Percentiles rank a stretch among this genome's conserved stretches.
Conservation (phyloP, 2,888 invertebrate species). For the Volucella inanis region DNA sequence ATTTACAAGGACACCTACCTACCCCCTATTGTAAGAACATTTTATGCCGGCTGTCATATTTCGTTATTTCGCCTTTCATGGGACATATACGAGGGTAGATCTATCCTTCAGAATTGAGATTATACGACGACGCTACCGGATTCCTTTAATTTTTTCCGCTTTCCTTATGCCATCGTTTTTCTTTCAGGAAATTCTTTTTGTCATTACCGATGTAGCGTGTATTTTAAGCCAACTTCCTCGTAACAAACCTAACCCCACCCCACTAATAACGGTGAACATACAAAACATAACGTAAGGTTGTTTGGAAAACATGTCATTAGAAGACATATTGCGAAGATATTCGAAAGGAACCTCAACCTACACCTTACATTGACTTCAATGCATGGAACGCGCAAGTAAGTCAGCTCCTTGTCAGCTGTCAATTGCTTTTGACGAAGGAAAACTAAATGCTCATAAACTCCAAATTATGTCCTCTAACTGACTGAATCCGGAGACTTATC, state of each 20-base stretch:
- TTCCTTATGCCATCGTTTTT: slow-evolving; percentile 37
- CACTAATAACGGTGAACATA: background rate
- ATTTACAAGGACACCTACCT: slow-evolving; percentile 22
- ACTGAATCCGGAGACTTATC: background rate
- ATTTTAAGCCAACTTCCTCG: background rate
- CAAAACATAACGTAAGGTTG: slow-evolving; percentile 16
- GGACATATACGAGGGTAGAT: slow-evolving; percentile 23
- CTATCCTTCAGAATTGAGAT: slow-evolving; percentile 11
- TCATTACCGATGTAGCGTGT: slow-evolving; percentile 21
- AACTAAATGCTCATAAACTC: slow-evolving; percentile 56
- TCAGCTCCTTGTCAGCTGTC: slow-evolving; percentile 43
- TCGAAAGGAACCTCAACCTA: slow-evolving; percentile 41
- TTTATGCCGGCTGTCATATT: slow-evolving; percentile 26
- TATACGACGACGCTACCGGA: slow-evolving; percentile 18
- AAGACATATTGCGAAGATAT: slow-evolving; percentile 63
- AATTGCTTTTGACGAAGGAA: slow-evolving; percentile 56
- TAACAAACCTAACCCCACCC: background rate
- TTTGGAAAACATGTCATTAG: slow-evolving; percentile 38
- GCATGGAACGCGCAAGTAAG: slow-evolving; percentile 28
- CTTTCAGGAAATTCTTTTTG: slow-evolving; percentile 28
- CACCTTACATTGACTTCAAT: slow-evolving; percentile 19
- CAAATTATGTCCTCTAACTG: slow-evolving; percentile 53
- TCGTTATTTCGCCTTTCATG: slow-evolving; percentile 23
- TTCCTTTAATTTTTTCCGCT: slow-evolving; percentile 15
- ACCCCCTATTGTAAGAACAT: slow-evolving; percentile 1